These are phyloP conservation scores for Berghia stephanieae DNA, from an alignment of 1,140 invertebrate genomes.

Conservation along the genomic window DNA sequence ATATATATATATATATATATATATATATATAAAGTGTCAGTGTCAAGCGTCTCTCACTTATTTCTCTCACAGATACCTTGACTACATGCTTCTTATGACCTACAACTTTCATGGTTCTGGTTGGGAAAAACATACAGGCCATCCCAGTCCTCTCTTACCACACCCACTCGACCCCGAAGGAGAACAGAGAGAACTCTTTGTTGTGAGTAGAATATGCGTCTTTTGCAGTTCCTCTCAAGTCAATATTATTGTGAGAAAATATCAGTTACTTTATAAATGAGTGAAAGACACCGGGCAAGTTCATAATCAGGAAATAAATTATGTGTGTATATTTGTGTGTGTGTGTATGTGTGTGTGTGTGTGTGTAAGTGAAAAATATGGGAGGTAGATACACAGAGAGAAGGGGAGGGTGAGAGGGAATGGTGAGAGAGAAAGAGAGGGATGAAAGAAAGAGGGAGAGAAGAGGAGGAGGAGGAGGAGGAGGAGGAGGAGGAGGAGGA, in stretches of 20 bases:
- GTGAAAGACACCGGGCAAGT: too few relatives aligned
- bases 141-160: slow-evolving; percentile 62
- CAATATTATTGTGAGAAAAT: too few relatives aligned
- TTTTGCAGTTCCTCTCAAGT: too few relatives aligned
- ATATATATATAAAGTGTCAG: background rate
- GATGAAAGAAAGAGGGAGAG: background rate
- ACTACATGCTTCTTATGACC: slow-evolving; percentile 92
- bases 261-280: too few relatives aligned
- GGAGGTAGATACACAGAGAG: background rate
- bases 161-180: slow-evolving; percentile 48
- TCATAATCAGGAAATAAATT: too few relatives aligned
- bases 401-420: background rate
- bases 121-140: slow-evolving; percentile 87
- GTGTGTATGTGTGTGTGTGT: background rate
- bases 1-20: too few relatives aligned
- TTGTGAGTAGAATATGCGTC: slow-evolving; percentile 35
- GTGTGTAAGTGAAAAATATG: background rate
- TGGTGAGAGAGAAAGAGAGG: background rate
- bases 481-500: background rate
- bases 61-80: slow-evolving; percentile 76
- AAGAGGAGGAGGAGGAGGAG: background rate
- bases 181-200: slow-evolving; percentile 46
- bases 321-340: too few relatives aligned
- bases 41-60: background rate
- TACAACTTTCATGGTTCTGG: slow-evolving; percentile 90